Evolutionary conservation across 2,113 vertebrate species (phyloP), one percentile per base, ranked within the genome.

Genomic region (Neolamprologus modestus): DNA sequence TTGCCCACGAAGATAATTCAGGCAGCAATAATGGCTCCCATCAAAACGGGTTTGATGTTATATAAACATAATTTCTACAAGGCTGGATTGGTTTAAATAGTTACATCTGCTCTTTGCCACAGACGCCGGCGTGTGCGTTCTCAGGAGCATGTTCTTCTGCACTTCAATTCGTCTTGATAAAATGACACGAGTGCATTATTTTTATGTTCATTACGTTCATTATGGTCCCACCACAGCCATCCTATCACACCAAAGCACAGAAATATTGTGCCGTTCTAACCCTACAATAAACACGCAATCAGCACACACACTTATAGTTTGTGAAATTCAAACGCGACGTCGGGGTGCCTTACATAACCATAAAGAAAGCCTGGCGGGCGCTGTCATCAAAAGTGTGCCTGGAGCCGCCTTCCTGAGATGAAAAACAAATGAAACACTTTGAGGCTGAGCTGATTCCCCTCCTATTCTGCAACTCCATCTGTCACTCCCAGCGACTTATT

Each of bases 341-440:
- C 82, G 35, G 84, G 81, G 84, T 11, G 81, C 55, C 91, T 94
- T 93, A 89, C 90, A 89, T 93, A 93, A 94, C 82, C 85, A 68
- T 68, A 88, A 83, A 92, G 84, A 54, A 50, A 83, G 89, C 80
- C 87, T 87, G 89, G 88, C 13, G 79, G 84, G 33, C 3, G 45
- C 83, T 85, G 85, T 92, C 92, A 92, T 92, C 92, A 90, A 52
- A 92, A 88, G 76, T 88, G 90, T 52, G 87, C 84, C 71, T 89
- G 87, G 87, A 89, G 89, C 89, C 42, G 40, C 87, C 90, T 92
- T 82, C 84, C 79, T n/a, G 73, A 91, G 87, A 95, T 94, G 88
- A 93, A 91, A 95, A 95, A 94, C 92, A 94, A 95, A 94, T 94
- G 92, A 91, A 93, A 89, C 92, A 90, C 91, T 94, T 92, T 94